phyloP scores from a whole-genome alignment of 2,888 invertebrate species.

The Rapana venosa region DNA sequence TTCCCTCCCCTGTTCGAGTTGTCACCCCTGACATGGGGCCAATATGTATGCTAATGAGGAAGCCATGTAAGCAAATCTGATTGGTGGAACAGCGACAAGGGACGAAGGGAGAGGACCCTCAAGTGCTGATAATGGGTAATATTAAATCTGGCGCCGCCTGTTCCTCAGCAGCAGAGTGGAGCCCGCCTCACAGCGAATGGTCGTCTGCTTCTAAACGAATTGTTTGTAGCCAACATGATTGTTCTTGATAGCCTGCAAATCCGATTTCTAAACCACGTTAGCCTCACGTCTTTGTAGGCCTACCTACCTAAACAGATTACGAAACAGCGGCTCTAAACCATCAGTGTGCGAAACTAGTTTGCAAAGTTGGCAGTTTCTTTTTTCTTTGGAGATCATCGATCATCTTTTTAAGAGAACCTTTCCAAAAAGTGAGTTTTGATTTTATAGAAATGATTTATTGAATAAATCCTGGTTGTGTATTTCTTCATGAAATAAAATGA shows the following conservation, averaged over 20 bases:
- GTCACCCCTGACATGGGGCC: slow-evolving; percentile 21
- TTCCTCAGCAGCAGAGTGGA: neutral
- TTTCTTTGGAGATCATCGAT: no score
- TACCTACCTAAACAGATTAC: neutral
- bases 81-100: slow-evolving; percentile 35
- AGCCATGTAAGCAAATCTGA: slow-evolving; percentile 34
- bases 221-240: slow-evolving; percentile 14
- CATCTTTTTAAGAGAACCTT: no score
- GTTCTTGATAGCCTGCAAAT: slow-evolving; percentile 7
- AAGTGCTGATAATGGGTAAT: slow-evolving; percentile 45
- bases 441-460: no score
- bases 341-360: no score
- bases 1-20: slow-evolving; percentile 27
- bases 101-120: slow-evolving; percentile 28
- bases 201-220: neutral
- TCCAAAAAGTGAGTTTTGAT: no score
- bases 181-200: neutral
- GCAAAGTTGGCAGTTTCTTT: no score
- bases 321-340: no score
- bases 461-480: no score
- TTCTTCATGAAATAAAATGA: no score
- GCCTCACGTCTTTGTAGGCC: neutral
- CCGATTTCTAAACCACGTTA: slow-evolving; percentile 15
- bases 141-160: slow-evolving; percentile 37
- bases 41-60: slow-evolving; percentile 35